Evolutionary conservation across 2,888 invertebrate genomes (phyloP).

Genomic region (Patella caerulea): DNA sequence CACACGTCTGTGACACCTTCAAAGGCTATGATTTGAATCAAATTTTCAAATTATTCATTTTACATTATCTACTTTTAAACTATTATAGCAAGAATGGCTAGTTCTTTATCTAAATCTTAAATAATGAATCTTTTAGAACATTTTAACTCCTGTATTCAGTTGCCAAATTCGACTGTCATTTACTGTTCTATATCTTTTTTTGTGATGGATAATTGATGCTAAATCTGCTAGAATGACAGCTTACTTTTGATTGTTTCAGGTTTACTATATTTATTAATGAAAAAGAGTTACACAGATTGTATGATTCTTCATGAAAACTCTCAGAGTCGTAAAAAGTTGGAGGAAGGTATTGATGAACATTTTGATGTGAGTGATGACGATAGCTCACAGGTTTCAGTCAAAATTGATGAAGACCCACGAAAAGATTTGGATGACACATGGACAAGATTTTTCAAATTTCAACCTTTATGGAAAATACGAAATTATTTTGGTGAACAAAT

Average conservation of each 20-base stretch:
- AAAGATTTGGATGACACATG: constrained; percentile 61
- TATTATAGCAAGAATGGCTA: too few species aligned
- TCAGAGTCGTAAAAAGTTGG: constrained; percentile 44
- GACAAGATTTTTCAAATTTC: constrained; percentile 66
- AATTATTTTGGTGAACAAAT: constrained; percentile 74
- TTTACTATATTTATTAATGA: constrained; percentile 69
- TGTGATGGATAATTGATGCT: too few species aligned
- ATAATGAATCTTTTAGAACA: too few species aligned
- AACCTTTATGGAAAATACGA: constrained; percentile 71
- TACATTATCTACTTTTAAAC: too few species aligned
- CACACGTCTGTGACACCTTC: too few species aligned
- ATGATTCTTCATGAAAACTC: constrained; percentile 72
- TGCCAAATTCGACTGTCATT: not conserved
- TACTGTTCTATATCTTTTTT: too few species aligned
- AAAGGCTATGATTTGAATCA: too few species aligned
- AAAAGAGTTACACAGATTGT: constrained; percentile 67
- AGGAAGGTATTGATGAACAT: constrained; percentile 45
- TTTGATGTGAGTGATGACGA: constrained; percentile 26
- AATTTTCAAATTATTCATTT: too few species aligned
- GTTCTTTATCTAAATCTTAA: too few species aligned
- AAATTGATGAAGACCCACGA: constrained; percentile 47
- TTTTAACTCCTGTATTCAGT: too few species aligned
- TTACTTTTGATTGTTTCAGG: constrained; percentile 48
- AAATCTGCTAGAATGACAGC: too few species aligned
- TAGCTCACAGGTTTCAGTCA: constrained; percentile 21